Conservation (phyloP, 2,113 vertebrate genomes). For the Lipophrys pholis region DNA sequence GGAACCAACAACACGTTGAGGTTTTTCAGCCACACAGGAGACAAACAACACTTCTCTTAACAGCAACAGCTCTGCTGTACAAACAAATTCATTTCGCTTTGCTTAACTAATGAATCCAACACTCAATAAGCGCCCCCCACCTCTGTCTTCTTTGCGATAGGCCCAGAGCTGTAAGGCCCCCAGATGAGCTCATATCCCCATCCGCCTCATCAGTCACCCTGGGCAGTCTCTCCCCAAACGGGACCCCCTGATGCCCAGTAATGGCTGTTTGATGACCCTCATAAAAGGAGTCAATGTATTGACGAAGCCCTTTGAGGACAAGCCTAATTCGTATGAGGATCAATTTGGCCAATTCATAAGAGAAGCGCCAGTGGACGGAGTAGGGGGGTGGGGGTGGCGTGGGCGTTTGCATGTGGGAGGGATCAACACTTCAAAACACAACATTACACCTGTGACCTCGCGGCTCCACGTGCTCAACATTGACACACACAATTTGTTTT, state of each 20-base stretch:
- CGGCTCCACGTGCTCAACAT: constrained; percentile 44
- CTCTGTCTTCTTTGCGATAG: constrained; percentile 20
- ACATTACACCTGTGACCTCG: constrained; percentile 81
- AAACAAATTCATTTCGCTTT: constrained; percentile 58
- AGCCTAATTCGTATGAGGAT: constrained; percentile 88
- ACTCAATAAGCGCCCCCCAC: constrained; percentile 62
- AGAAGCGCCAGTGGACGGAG: constrained; percentile 47
- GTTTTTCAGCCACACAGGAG: no score
- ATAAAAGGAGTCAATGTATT: constrained; percentile 98
- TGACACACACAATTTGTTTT: constrained; percentile 81
- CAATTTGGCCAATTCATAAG: constrained; percentile 91
- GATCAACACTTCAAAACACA: constrained; percentile 59
- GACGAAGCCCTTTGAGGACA: constrained; percentile 88
- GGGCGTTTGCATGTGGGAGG: constrained; percentile 23
- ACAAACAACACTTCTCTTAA: not conserved
- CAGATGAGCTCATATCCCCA: constrained; percentile 71
- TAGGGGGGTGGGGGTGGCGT: not conserved
- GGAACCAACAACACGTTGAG: no score
- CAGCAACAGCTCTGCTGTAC: constrained; percentile 28
- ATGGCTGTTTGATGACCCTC: constrained; percentile 96
- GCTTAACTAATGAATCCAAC: constrained; percentile 71
- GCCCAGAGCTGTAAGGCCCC: constrained; percentile 56
- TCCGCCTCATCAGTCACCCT: constrained; percentile 89
- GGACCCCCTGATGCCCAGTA: constrained; percentile 88
- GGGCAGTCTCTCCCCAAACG: constrained; percentile 86